These are phyloP conservation scores for Dendroctonus valens DNA, from an alignment of 1,140 invertebrate species.

Conservation along the genomic window DNA sequence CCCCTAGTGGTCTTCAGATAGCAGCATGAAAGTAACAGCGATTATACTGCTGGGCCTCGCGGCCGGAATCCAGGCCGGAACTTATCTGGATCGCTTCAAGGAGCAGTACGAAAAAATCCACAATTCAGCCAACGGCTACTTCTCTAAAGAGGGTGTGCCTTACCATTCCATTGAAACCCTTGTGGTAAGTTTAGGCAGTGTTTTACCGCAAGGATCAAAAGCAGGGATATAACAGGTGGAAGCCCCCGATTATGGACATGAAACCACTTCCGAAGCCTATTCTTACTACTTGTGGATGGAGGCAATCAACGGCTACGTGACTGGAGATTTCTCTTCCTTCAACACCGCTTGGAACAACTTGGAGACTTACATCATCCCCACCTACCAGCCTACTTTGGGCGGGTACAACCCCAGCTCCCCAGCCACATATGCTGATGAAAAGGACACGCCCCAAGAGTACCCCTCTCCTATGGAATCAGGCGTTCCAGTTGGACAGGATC, in stretches of 20 bases:
- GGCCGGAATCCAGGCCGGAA: conserved; percentile 23
- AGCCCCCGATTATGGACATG: conserved; percentile 34
- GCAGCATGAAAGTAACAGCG: conserved; percentile 12
- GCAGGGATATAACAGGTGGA: conserved; percentile 13
- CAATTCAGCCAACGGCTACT: conserved; percentile 29
- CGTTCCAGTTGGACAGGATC: conserved; percentile 32
- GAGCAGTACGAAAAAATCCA: conserved; percentile 36
- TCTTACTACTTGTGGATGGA: conserved; percentile 31
- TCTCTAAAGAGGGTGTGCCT: conserved; percentile 32
- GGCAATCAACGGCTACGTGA: conserved; percentile 31
- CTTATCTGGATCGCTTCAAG: conserved; percentile 29
- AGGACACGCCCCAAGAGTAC: conserved; percentile 27
- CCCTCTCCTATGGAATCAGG: conserved; percentile 25
- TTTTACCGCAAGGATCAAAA: not conserved
- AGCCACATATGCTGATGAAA: conserved; percentile 25
- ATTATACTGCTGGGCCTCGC: conserved; percentile 19
- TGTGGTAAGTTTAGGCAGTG: conserved; percentile 16
- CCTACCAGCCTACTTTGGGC: conserved; percentile 18
- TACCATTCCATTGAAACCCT: conserved; percentile 36
- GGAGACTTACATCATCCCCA: conserved; percentile 31
- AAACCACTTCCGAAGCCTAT: conserved; percentile 37
- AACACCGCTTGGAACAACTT: conserved; percentile 23
- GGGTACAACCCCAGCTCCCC: conserved; percentile 28
- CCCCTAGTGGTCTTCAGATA: not conserved
- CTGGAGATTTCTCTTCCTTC: conserved; percentile 29